Evolutionary conservation across 2,888 invertebrate genomes (phyloP).

Genomic region (Cryptocephalus moraei): DNA sequence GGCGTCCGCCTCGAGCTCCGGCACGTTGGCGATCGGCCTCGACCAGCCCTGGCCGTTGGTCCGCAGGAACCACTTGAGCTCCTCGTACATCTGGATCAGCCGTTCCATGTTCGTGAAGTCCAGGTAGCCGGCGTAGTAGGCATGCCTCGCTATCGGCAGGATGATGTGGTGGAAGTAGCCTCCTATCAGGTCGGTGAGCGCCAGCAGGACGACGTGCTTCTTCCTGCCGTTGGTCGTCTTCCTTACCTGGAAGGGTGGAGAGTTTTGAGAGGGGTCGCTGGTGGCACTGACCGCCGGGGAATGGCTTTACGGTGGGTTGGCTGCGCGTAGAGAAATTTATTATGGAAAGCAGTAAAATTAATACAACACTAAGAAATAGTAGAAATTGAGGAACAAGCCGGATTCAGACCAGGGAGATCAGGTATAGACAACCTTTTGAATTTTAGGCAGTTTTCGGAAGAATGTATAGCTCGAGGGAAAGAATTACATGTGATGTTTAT

Average conservation of each 20-base stretch:
- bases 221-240: slow-evolving; percentile 27
- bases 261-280: too few relatives aligned
- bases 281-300: too few relatives aligned
- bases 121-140: slow-evolving; percentile 53
- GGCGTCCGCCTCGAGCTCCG: slow-evolving; percentile 8
- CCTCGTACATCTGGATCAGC: slow-evolving; percentile 45
- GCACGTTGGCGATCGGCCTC: slow-evolving; percentile 16
- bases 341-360: too few relatives aligned
- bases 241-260: not conserved
- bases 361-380: too few relatives aligned
- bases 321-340: too few relatives aligned
- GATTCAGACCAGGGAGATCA: too few relatives aligned
- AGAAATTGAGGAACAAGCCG: too few relatives aligned
- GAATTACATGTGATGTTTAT: too few relatives aligned
- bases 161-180: slow-evolving; percentile 52
- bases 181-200: slow-evolving; percentile 38
- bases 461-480: too few relatives aligned
- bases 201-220: slow-evolving; percentile 31
- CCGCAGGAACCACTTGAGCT: slow-evolving; percentile 45
- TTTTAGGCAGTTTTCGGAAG: too few relatives aligned
- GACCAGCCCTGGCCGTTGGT: slow-evolving; percentile 53
- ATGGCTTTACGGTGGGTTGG: too few relatives aligned
- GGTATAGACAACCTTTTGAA: too few relatives aligned
- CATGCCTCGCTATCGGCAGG: slow-evolving; percentile 48
- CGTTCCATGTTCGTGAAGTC: slow-evolving; percentile 45